Evolutionary conservation across 2,113 vertebrate species (phyloP), one percentile per base, ranked within the genome.

Genomic region (Sylvia atricapilla): DNA sequence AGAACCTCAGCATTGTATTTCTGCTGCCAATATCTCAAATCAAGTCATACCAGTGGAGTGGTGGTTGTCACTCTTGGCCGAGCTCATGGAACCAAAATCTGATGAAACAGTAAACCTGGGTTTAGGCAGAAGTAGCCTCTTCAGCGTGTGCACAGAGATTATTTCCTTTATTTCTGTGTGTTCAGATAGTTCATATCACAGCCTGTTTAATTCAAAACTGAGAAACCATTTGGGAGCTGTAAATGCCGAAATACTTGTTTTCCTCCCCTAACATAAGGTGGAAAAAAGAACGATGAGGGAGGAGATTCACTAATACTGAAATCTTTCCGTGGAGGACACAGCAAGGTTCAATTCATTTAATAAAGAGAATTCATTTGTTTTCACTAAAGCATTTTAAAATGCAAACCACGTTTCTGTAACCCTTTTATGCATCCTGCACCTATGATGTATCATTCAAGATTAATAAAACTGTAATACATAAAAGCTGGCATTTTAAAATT

Each of bases 301-400:
- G 53, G 84, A 91, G 75, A 73, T 74, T 80, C 63, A 44, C 63
- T 90, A 59, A 63, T 67, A 69, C 72, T 43, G 44, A 62, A 95
- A 67, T 83, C 75, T 90, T 94, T 86, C 92, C 6, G 16, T 86
- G 90, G 94, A 94, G 93, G 94, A 94, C 94, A 80, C 82, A 66
- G 67, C 90, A 78, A 96, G 92, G 91, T 96, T 96, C 93, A 95
- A 27, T 94, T 95, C 91, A 88, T 75, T 96, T 91, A 95, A 94
- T 95, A 88, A 93, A 91, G 87, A 91, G 76, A 95, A 95, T 93
- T 94, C 87, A 63, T 94, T 92, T 92, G 84, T 94, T 95, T 96
- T 92, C 93, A 86, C 82, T 67, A 85, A 91, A 95, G 78, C 81
- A 15, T 53, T 95, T 91, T 93, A 90, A 95, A 95, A 95, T 94